phyloP scores from a whole-genome alignment of 2,888 invertebrate species.

The Hylaea fasciaria region DNA sequence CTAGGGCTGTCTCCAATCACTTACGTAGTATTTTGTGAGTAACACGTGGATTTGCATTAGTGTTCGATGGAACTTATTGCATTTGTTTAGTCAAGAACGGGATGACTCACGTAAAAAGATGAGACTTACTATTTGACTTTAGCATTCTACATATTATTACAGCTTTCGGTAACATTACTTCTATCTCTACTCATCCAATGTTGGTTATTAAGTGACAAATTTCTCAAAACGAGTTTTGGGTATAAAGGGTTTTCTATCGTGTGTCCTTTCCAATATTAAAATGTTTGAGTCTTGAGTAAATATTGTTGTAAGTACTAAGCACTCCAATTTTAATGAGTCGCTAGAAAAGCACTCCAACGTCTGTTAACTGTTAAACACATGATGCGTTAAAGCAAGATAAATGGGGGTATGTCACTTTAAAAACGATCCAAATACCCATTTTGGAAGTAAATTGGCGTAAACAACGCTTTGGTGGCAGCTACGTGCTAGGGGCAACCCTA shows the following conservation, averaged over 20 bases:
- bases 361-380: not conserved
- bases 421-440: constrained; percentile 15
- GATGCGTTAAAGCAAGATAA: constrained; percentile 15
- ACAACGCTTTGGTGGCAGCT: constrained; percentile 8
- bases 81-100: not conserved
- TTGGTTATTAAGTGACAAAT: not conserved
- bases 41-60: not conserved
- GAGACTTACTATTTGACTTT: too few relatives aligned
- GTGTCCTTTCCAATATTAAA: too few relatives aligned
- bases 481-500: constrained; percentile 20
- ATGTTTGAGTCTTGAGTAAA: too few relatives aligned
- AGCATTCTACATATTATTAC: too few relatives aligned
- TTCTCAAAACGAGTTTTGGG: not conserved
- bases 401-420: constrained; percentile 21
- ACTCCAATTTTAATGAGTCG: too few relatives aligned
- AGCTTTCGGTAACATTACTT: not conserved
- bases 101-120: too few relatives aligned
- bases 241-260: not conserved
- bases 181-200: not conserved
- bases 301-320: too few relatives aligned
- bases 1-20: constrained; percentile 24
- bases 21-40: not conserved
- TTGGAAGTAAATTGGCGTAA: constrained; percentile 21
- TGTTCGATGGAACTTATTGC: not conserved
- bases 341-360: too few relatives aligned